Evolutionary conservation across 1,140 invertebrate genomes (phyloP).

Genomic region (Ceratina calcarata): DNA sequence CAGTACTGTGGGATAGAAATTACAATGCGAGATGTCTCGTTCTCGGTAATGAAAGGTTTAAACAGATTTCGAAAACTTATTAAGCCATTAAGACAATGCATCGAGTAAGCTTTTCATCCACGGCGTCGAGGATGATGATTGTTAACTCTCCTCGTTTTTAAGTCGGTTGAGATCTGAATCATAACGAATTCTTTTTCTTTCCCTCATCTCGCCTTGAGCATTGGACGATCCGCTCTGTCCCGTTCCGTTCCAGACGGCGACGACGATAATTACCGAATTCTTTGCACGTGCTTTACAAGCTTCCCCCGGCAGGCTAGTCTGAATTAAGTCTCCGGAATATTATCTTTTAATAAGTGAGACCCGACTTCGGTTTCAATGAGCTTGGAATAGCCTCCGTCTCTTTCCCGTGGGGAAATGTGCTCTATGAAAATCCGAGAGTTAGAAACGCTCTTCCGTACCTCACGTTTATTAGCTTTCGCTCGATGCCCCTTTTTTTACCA

Average conservation of each 20-base stretch:
- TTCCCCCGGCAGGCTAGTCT: not conserved
- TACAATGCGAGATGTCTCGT: too few relatives aligned
- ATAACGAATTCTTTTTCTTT: not conserved
- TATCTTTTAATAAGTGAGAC: slow-evolving; percentile 69
- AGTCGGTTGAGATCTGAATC: not conserved
- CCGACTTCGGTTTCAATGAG: slow-evolving; percentile 51
- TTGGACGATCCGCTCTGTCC: not conserved
- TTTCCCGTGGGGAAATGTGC: slow-evolving; percentile 11
- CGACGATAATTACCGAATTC: slow-evolving; percentile 67
- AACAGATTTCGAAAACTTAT: not conserved
- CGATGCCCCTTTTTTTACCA: not conserved
- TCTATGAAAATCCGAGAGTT: slow-evolving; percentile 54
- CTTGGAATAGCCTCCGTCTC: not conserved
- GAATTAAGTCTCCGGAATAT: slow-evolving; percentile 63
- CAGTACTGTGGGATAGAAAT: too few relatives aligned
- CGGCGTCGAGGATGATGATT: not conserved
- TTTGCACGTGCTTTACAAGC: slow-evolving; percentile 53
- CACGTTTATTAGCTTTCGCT: slow-evolving; percentile 50
- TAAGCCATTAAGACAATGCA: slow-evolving; percentile 5
- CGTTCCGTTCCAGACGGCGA: not conserved
- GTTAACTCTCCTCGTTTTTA: not conserved
- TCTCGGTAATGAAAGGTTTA: too few relatives aligned
- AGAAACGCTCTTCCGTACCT: slow-evolving; percentile 31
- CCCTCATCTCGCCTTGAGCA: slow-evolving; percentile 3
- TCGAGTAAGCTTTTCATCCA: slow-evolving; percentile 12